A percentile compares a stretch with the other conserved stretches of the same genome.
Conservation (phyloP, 37 sponge, comb jelly and placozoan genomes). For the Bolinopsis microptera region DNA sequence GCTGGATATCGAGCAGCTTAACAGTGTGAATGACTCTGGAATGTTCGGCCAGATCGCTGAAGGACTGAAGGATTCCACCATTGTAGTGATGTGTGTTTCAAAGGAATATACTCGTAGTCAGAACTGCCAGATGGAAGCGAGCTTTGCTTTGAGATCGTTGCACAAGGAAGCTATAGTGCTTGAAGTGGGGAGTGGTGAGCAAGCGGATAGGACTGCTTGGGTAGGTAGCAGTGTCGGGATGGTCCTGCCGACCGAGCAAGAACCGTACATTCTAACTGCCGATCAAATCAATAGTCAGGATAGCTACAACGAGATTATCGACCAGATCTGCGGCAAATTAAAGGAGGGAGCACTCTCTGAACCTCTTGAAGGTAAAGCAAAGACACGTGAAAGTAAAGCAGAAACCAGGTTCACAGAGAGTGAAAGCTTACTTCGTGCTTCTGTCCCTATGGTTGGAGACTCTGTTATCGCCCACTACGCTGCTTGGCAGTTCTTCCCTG, state of each 20-base stretch:
- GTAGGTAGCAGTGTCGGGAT: not conserved
- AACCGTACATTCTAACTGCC: not conserved
- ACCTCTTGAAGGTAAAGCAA: not conserved
- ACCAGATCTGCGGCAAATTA: not conserved
- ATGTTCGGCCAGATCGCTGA: constrained; percentile 35
- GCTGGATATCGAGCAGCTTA: not conserved
- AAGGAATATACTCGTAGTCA: constrained; percentile 11
- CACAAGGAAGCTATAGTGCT: not conserved
- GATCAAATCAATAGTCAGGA: not conserved
- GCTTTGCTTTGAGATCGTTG: constrained; percentile 1
- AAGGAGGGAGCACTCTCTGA: not conserved
- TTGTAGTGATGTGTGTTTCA: constrained; percentile 3
- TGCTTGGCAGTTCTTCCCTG: constrained; percentile 34
- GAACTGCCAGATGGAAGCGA: not conserved
- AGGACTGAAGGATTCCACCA: not conserved
- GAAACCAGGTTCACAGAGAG: not conserved
- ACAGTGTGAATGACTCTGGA: not conserved
- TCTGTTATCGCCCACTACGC: not conserved
- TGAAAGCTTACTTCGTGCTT: not conserved
- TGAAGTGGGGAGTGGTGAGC: not conserved
- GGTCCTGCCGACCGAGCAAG: not conserved
- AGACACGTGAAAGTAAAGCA: not conserved
- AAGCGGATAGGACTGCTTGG: not conserved
- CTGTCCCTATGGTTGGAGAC: not conserved
- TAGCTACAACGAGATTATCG: not conserved